Evolutionary conservation across 2,888 invertebrate genomes (phyloP).

Genomic region (Gonocerus acuteangulatus): DNA sequence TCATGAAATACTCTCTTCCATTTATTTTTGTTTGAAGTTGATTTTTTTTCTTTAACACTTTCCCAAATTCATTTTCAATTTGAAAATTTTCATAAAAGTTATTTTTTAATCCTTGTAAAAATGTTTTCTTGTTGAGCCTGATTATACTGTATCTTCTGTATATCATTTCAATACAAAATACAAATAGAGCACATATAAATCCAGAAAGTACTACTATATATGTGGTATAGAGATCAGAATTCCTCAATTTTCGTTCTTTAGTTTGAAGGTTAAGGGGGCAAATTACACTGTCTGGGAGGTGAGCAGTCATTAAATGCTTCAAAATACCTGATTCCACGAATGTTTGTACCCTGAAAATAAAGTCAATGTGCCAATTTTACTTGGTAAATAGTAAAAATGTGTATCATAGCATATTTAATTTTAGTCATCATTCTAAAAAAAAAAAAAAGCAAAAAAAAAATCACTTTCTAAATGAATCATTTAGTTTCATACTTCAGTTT

Average conservation of each 20-base stretch:
- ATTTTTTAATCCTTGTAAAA: slow-evolving; percentile 7
- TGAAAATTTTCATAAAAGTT: slow-evolving; percentile 7
- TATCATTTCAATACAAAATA: slow-evolving; percentile 59
- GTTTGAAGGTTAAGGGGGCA: slow-evolving; percentile 75
- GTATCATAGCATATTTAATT: too few species aligned
- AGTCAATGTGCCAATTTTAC: too few species aligned
- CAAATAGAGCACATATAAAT: slow-evolving; percentile 54
- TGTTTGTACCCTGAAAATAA: slow-evolving; percentile 51
- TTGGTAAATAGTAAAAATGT: too few species aligned
- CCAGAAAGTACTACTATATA: slow-evolving; percentile 68
- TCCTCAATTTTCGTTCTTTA: slow-evolving; percentile 66
- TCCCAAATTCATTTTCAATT: not conserved
- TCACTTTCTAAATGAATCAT: too few species aligned
- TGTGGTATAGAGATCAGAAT: slow-evolving; percentile 70
- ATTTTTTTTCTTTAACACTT: slow-evolving; percentile 21
- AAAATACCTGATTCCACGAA: slow-evolving; percentile 71
- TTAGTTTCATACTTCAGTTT: too few species aligned
- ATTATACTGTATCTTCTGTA: slow-evolving; percentile 27
- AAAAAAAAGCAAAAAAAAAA: not conserved
- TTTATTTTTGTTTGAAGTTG: slow-evolving; percentile 48
- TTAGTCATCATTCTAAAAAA: too few species aligned
- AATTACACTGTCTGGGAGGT: slow-evolving; percentile 65
- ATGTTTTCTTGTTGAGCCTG: slow-evolving; percentile 14
- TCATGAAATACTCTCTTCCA: slow-evolving; percentile 67
- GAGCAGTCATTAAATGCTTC: slow-evolving; percentile 53